Conservation (phyloP, 2,888 invertebrate genomes). For the Orchesellides sinensis region DNA sequence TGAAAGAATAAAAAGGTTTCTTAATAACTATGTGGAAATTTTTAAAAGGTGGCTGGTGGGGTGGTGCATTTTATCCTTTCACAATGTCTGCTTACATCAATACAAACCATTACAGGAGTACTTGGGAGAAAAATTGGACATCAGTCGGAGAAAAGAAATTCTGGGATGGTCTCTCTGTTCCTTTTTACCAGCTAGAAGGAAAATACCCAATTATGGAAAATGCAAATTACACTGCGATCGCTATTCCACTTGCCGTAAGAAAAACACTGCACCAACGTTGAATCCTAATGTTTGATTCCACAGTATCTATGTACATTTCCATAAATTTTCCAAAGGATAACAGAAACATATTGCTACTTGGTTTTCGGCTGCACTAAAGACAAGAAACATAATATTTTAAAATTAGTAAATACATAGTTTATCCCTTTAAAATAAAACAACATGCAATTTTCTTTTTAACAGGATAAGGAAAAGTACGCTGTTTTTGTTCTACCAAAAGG, state of each 20-base stretch:
- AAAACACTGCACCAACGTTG: neutral
- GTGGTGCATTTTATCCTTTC: slow-evolving; percentile 67
- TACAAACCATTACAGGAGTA: slow-evolving; percentile 63
- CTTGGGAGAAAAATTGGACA: slow-evolving; percentile 57
- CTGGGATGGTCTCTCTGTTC: slow-evolving; percentile 64
- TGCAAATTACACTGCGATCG: slow-evolving; percentile 64
- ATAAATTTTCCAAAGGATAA: neutral
- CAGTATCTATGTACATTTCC: neutral
- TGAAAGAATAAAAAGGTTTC: neutral
- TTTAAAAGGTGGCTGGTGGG: slow-evolving; percentile 72
- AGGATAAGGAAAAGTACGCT: slow-evolving; percentile 65
- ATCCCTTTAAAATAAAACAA: too few relatives aligned
- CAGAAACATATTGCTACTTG: neutral
- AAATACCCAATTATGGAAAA: slow-evolving; percentile 47
- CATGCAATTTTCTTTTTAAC: neutral
- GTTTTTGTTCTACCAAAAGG: slow-evolving; percentile 67
- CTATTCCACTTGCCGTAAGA: slow-evolving; percentile 59
- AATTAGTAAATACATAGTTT: too few relatives aligned
- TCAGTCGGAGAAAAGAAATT: slow-evolving; percentile 61
- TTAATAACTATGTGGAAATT: too few relatives aligned
- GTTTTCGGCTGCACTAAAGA: too few relatives aligned
- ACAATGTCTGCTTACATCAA: slow-evolving; percentile 68
- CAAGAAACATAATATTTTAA: too few relatives aligned
- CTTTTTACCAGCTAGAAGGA: slow-evolving; percentile 64
- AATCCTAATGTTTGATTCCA: neutral